Evolutionary conservation across 2,113 vertebrate genomes (phyloP).

Genomic region (Pachycephala philippinensis): DNA sequence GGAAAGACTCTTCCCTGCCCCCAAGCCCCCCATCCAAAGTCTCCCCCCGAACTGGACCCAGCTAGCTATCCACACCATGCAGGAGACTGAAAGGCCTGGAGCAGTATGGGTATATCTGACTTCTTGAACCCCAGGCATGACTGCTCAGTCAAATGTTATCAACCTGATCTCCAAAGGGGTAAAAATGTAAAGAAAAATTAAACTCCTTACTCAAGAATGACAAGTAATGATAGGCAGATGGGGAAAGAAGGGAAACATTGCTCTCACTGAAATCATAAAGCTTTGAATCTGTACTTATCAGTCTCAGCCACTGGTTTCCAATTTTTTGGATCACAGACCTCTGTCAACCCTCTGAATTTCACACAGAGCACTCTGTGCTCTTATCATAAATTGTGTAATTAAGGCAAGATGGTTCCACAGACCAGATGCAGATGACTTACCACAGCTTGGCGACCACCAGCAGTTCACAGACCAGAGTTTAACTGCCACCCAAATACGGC

Average conservation of each 20-base stretch:
- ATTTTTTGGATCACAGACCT: conserved; percentile 65
- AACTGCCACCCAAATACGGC: not conserved
- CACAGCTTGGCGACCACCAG: conserved; percentile 44
- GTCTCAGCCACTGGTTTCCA: conserved; percentile 47
- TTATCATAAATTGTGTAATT: conserved; percentile 63
- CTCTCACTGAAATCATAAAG: conserved; percentile 16
- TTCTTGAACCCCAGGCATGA: conserved; percentile 9
- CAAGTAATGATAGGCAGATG: conserved; percentile 59
- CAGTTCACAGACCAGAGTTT: not conserved
- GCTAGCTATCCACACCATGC: not conserved
- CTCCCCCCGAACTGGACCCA: not conserved
- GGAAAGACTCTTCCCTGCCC: not conserved
- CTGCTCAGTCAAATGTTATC: conserved; percentile 27
- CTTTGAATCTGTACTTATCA: conserved; percentile 54
- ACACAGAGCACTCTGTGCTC: conserved; percentile 39
- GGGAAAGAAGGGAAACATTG: conserved; percentile 31
- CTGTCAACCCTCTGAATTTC: conserved; percentile 55
- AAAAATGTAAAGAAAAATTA: conserved; percentile 16
- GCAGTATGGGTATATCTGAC: not conserved
- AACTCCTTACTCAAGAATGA: conserved; percentile 21
- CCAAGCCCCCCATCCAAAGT: not conserved
- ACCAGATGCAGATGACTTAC: conserved; percentile 43
- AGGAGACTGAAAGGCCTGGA: not conserved
- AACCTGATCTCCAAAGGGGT: conserved; percentile 7
- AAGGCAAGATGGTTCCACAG: conserved; percentile 54